A percentile compares a stretch with the other conserved stretches of the same genome.
Conservation (phyloP, 2,113 vertebrate species). For the Grammomys surdaster region DNA sequence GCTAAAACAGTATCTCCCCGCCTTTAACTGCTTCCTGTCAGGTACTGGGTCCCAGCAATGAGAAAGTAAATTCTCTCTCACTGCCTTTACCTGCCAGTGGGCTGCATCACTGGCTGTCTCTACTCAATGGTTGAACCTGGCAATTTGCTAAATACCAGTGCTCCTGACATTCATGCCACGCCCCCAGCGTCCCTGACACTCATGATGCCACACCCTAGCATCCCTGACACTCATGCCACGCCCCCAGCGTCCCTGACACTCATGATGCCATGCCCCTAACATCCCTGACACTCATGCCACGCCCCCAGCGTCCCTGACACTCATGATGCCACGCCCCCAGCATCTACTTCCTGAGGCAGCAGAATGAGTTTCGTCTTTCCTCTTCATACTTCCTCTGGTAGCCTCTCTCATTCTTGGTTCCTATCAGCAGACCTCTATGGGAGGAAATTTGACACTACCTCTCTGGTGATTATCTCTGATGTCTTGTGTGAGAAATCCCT, state of each 20-base stretch:
- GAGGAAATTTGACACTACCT: background rate
- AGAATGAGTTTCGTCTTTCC: background rate
- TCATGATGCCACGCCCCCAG: background rate
- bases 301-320: background rate
- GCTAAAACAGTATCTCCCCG: too few species aligned
- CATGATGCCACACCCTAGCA: background rate
- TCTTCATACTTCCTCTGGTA: too few species aligned
- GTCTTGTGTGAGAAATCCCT: background rate
- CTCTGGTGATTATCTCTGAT: background rate
- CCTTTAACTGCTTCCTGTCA: background rate
- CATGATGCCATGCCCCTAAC: background rate
- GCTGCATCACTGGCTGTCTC: background rate
- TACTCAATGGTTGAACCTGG: background rate
- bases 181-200: background rate
- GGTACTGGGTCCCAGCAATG: background rate
- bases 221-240: background rate
- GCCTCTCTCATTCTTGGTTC: background rate
- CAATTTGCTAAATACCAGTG: background rate
- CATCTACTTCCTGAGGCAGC: background rate
- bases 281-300: background rate
- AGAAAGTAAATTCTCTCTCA: accelerated
- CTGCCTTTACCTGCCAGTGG: too few species aligned
- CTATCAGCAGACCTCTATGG: background rate
- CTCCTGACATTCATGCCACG: background rate
- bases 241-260: background rate